Evolutionary conservation across 2,797 vertebrate genomes (phyloP), one percentile per base, ranked within the genome.

Genomic region (Aeoliscus strigatus): DNA sequence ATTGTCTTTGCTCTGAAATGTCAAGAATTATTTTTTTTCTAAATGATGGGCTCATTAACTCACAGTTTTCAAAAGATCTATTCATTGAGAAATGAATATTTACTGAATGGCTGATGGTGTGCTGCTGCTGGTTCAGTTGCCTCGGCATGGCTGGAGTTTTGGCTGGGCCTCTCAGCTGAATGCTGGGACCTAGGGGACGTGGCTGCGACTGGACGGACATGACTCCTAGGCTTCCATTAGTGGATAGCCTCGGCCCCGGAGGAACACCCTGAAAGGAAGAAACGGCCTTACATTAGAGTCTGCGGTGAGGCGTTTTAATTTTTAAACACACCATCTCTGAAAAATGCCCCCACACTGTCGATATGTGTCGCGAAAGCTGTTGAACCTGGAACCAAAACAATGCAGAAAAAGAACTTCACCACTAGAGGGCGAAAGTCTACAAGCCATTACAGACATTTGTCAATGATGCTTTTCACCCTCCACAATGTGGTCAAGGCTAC

Each of bases 1-100:
- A 28, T 66, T 81, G 31, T 91, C 89, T 81, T 96, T 98, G 63
- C 96, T 94, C 96, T 98, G 61, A 76, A 68, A 77, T 40, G 12
- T 32, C 41, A 68, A 70, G 44, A 35, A 2, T 1, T 12, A 33
- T 9, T 32, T 5, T 23, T 7, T 51, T 15, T 11, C 27, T 9
- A 9, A 8, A n/a, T n/a, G n/a, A n/a, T n/a, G n/a, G 1, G 47
- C 7, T 11, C 9, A 39, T 27, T 1, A 33, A 29, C 7, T 28
- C 7, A 12, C 24, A 13, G 26, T 30, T 16, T 25, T 4, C 15
- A 10, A 36, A 12, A 1, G 9, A 32, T 5, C 9, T 18, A 16
- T 13, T 24, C 8, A 32, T 12, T 13, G 14, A 4, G 15, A 4
- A 30, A 24, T 7, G 16, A 15, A 17, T 11, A 5, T 9, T 90